Percentiles rank a stretch among this genome's conserved stretches.
Conservation (phyloP, 1,140 invertebrate genomes). For the Lysiphlebus fabarum region DNA sequence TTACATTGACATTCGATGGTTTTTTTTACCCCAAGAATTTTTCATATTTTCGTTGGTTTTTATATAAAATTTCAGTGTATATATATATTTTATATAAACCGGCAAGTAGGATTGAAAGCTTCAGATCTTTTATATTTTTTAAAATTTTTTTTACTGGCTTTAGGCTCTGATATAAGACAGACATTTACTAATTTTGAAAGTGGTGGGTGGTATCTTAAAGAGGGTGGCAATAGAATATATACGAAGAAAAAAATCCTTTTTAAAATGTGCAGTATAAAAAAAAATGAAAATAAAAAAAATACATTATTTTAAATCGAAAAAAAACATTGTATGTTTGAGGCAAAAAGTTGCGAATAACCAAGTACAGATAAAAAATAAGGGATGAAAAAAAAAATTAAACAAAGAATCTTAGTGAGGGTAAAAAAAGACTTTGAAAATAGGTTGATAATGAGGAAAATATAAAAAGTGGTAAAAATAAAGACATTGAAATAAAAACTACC, state of each 20-base stretch:
- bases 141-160: conserved; percentile 13
- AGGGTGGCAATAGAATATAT: conserved; percentile 24
- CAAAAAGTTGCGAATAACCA: too few relatives aligned
- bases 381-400: too few relatives aligned
- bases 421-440: too few relatives aligned
- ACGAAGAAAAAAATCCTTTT: not conserved
- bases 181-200: conserved; percentile 30
- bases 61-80: too few relatives aligned
- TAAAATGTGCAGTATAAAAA: not conserved
- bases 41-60: not conserved
- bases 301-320: not conserved
- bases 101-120: not conserved
- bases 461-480: too few relatives aligned
- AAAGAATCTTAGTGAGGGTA: too few relatives aligned
- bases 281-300: conserved; percentile 5
- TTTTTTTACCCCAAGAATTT: conserved; percentile 6
- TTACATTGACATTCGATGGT: not conserved
- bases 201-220: conserved; percentile 3
- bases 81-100: not conserved
- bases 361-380: too few relatives aligned
- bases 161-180: conserved; percentile 22
- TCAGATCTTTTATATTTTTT: not conserved
- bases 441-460: too few relatives aligned
- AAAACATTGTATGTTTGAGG: too few relatives aligned
- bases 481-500: too few relatives aligned